Evolutionary conservation across 53 echinoderm and acorn worm genomes (phyloP), one percentile per base, ranked within the genome.

Genomic region (Actinopyga echinites): DNA sequence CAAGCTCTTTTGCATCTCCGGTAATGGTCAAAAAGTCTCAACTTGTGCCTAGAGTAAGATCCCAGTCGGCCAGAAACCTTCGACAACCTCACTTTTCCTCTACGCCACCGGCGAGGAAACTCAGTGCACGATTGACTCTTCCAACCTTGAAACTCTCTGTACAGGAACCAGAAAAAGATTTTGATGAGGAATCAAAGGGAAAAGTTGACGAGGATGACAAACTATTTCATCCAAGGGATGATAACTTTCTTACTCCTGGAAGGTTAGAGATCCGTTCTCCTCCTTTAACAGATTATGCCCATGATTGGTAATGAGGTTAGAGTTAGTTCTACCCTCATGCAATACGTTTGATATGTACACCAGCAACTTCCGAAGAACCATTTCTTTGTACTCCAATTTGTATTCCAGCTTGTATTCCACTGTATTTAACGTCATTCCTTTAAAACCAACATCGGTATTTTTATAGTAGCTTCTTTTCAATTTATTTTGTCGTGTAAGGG

Each of bases 221-320:
- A 42, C 26, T 71, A 21, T 71, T 38, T 2, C 56, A 15, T 56
- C 77, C 77, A 31, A 53, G 56, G 5, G 77, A 77, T 55, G 45
- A 31, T 26, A 56, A 56, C 30, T 49, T 77, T 15, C 33, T 77
- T 19, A 29, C 77, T 28, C 77, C 77, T 45, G 77, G 56, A 9
- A 26, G 77, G 31, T 55, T 77, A 11, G 54, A 77, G 30, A 77
- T 77, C 30, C 54, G 77, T 24, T 77, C 77, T 30, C 77, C 77
- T 23, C 77, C 77, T 24, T 19, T 77, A 32, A 77, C 77, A 11
- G 77, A 77, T 56, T 77, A 77, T 31, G 23, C 77, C 21, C 49
- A 32, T 55, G 77, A 77, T 30, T 77, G 77, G 55, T 77, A 23
- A 62, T 30, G 11, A 62, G 49, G 49, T 2, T 49, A 15, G 13